A percentile compares a stretch with the other conserved stretches of the same genome.
phyloP scores from a whole-genome alignment of 2,797 vertebrate genomes.

The Sarcoramphus papa region DNA sequence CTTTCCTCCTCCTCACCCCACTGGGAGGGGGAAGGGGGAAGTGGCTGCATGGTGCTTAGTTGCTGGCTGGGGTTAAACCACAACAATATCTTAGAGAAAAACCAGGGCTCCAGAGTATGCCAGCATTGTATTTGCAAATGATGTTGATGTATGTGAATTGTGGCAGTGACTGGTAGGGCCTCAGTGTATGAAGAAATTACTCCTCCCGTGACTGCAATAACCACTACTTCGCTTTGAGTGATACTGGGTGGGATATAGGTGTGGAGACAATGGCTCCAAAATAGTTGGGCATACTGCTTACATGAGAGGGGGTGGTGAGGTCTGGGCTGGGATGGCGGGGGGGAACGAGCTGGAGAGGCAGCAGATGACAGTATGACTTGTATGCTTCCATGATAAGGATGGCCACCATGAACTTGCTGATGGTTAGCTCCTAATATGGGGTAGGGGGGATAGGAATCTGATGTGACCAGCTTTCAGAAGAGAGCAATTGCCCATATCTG shows the following conservation, averaged over 20 bases:
- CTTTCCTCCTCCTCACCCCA: too few species aligned
- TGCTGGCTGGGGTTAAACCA: too few species aligned
- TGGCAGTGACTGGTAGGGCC: background rate
- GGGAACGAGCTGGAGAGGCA: background rate
- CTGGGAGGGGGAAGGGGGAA: too few species aligned
- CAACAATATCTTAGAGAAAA: background rate
- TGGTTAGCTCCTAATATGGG: background rate
- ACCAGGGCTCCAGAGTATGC: background rate
- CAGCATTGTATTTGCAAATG: rapidly evolving
- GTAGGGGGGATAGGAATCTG: background rate
- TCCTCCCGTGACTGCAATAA: background rate
- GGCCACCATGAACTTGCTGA: background rate
- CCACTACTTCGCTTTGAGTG: background rate
- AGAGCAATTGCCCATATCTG: background rate
- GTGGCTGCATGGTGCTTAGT: too few species aligned
- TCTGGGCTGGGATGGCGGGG: background rate
- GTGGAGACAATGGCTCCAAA: background rate
- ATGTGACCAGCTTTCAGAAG: background rate
- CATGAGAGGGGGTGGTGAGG: rapidly evolving
- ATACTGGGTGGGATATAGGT: background rate
- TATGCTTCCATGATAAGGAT: background rate
- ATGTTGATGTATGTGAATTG: background rate
- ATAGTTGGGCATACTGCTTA: rapidly evolving
- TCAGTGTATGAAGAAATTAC: background rate
- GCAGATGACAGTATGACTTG: background rate